Base-by-base conservation (phyloP, 2,888 invertebrate species). In the Lampropteryx suffumata region DNA sequence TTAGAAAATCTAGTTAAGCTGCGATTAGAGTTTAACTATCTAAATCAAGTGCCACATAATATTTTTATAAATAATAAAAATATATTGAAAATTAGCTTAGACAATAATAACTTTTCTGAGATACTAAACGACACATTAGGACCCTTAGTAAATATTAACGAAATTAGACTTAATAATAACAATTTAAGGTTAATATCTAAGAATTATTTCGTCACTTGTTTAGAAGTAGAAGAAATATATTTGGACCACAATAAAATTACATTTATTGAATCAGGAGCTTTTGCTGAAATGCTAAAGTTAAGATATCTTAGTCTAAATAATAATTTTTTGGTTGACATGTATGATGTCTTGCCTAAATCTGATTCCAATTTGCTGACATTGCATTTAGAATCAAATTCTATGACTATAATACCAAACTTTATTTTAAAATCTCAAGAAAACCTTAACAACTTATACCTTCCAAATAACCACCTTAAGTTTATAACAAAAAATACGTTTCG, bases 261-360 rank as follows among this genome's bases (percentile, higher is more conserved):
- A 48, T 92, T 93, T 52, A 95, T 98, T 70, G 96, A 96, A 68
- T 92, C 94, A 11, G 95, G 95, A 13, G 94, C 95, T 4, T 95
- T 98, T 73, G 90, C 92, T 30, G 93, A 93, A 13, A 88, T 97
- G 71, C 92, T 91, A 63, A 93, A 92, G 67, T 91, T 98, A 59
- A 95, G 95, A 71, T 96, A 96, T 77, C 93, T 98, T 30, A 96
- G 96, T 80, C 86, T 98, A 54, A 94, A 96, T 73, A 94, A 95
- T 39, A 97, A 98, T 79, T 89, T 93, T 43, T 84, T 98, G 24
- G 91, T 94, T 10, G 93, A 94, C 51, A 84, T 97, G 41, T 95
- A 94, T 29, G 95, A 96, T 70, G 93, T 96, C 49, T 94, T 97
- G 70, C 93, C 95, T 62, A 93, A 94, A 75, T 90, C 93, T 60